Percentiles rank a stretch among this genome's conserved stretches.
These are phyloP conservation scores for Thaumetopoea pityocampa DNA, from an alignment of 1,140 invertebrate genomes.

Conservation along the genomic window DNA sequence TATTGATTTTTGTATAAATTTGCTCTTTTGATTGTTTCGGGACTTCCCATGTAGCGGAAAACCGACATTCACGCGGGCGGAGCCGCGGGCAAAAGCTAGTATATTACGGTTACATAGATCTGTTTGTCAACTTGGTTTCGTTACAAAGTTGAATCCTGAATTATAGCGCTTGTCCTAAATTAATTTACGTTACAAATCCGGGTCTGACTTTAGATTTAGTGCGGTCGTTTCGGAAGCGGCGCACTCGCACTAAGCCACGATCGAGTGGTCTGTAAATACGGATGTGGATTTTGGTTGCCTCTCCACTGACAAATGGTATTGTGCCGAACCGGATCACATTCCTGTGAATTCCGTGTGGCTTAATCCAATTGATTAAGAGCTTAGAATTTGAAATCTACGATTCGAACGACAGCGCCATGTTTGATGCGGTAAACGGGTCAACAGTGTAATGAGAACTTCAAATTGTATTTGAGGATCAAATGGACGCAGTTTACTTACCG, in stretches of 20 bases:
- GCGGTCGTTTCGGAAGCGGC: slow-evolving; percentile 19
- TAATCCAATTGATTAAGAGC: slow-evolving; percentile 32
- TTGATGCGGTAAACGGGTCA: too few species aligned
- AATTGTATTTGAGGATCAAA: too few species aligned
- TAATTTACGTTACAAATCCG: slow-evolving; percentile 11
- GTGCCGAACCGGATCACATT: slow-evolving; percentile 12
- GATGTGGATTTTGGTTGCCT: slow-evolving; percentile 28
- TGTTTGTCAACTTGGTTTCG: too few species aligned
- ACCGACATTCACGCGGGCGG: too few species aligned
- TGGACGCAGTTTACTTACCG: too few species aligned
- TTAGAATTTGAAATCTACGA: slow-evolving; percentile 12
- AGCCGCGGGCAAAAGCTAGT: too few species aligned
- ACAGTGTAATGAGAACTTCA: too few species aligned
- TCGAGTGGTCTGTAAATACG: slow-evolving; percentile 35
- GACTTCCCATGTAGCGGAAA: too few species aligned
- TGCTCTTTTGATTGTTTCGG: too few species aligned
- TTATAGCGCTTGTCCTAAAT: slow-evolving; percentile 8
- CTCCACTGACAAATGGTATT: slow-evolving; percentile 34
- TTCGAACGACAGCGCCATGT: too few species aligned
- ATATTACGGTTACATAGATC: too few species aligned
- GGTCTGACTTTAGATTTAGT: slow-evolving; percentile 16
- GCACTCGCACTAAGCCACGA: slow-evolving; percentile 18
- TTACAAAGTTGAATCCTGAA: slow-evolving; percentile 5
- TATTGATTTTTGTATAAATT: too few species aligned
- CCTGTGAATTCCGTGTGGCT: slow-evolving; percentile 16